These are phyloP conservation scores for Globodera ellingtonae DNA, from an alignment of 1,140 invertebrate genomes.

Conservation along the genomic window DNA sequence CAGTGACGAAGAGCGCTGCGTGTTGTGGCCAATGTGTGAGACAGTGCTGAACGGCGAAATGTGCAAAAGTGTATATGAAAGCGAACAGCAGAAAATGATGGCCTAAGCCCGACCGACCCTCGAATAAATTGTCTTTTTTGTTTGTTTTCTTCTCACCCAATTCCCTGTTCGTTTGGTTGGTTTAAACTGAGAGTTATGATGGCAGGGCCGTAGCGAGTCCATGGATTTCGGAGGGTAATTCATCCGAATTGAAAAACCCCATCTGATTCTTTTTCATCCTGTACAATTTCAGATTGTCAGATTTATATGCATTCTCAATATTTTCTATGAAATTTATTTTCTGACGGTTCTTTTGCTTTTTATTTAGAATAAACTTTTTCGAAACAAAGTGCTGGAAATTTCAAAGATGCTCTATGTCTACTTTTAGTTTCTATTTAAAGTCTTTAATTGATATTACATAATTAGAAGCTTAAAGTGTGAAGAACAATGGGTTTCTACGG, in stretches of 20 bases:
- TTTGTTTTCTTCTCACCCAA: too few relatives aligned
- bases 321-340: too few relatives aligned
- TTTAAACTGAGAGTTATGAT: neutral
- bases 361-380: too few relatives aligned
- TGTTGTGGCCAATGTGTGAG: conserved; percentile 75
- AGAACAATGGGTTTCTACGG: neutral
- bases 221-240: neutral
- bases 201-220: neutral
- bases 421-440: neutral
- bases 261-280: neutral
- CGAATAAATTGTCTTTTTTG: neutral
- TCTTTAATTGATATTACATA: too few relatives aligned
- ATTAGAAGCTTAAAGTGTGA: neutral
- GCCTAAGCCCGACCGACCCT: neutral
- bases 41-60: conserved; percentile 43
- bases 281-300: neutral
- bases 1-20: conserved; percentile 88
- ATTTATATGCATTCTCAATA: too few relatives aligned
- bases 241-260: neutral
- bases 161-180: neutral
- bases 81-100: neutral
- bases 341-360: too few relatives aligned
- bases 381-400: neutral
- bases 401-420: neutral
- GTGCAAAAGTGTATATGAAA: conserved; percentile 37